Conservation (phyloP, 2,797 vertebrate genomes). For the Natrix natrix region DNA sequence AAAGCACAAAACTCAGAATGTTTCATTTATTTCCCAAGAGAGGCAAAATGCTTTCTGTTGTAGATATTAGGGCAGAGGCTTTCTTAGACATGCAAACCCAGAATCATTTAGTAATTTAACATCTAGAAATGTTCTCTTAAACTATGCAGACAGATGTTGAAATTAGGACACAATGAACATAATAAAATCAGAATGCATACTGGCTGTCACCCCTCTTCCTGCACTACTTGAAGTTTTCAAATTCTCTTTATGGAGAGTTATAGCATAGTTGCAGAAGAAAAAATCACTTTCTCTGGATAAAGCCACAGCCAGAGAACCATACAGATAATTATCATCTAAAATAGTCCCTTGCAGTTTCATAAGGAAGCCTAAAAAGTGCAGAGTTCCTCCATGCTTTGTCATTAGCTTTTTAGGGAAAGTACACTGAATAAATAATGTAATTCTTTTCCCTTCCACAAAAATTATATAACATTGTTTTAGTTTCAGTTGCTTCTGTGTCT, state of each 20-base stretch:
- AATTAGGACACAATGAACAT: neutral
- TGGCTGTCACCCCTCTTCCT: neutral
- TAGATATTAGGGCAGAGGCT: too few relatives aligned
- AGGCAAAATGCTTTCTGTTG: too few relatives aligned
- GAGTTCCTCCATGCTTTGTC: neutral
- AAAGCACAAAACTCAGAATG: neutral
- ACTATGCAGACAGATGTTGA: neutral
- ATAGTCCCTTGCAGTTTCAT: neutral
- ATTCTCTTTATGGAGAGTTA: neutral
- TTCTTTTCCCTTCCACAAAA: neutral
- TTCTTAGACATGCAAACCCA: too few relatives aligned
- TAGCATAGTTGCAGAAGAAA: neutral
- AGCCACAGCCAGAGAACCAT: neutral
- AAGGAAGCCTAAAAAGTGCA: neutral
- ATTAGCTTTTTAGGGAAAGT: neutral
- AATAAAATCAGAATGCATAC: neutral
- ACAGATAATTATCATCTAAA: neutral
- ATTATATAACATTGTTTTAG: neutral
- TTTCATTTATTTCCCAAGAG: too few relatives aligned
- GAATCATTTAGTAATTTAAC: too few relatives aligned
- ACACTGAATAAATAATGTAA: neutral
- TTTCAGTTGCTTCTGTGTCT: neutral
- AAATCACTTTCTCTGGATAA: neutral
- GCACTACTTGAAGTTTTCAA: neutral
- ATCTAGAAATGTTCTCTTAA: neutral